Evolutionary conservation across 2,888 invertebrate species (phyloP).

Genomic region (Eupsilia transversa): DNA sequence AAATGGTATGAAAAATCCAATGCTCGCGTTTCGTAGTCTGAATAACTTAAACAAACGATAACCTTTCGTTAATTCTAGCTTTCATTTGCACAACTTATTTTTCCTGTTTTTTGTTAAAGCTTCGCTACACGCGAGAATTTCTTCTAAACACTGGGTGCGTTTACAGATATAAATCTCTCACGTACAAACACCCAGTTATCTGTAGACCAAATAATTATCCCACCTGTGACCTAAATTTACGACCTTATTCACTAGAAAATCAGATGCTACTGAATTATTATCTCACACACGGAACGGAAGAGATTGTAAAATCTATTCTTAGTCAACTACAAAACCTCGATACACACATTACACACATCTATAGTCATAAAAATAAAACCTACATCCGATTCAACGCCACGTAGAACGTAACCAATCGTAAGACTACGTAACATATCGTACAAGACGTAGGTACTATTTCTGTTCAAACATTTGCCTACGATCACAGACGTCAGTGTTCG

Average conservation of each 20-base stretch:
- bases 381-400: constrained; percentile 35
- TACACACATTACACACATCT: constrained; percentile 13
- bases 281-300: constrained; percentile 29
- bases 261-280: constrained; percentile 25
- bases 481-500: constrained; percentile 28
- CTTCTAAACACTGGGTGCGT: constrained; percentile 36
- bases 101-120: constrained; percentile 21
- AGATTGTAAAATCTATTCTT: constrained; percentile 35
- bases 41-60: constrained; percentile 37
- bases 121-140: constrained; percentile 4
- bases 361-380: constrained; percentile 37
- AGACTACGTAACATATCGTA: constrained; percentile 45
- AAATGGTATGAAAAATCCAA: neutral
- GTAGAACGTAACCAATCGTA: constrained; percentile 49
- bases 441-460: constrained; percentile 54
- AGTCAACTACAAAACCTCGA: constrained; percentile 22
- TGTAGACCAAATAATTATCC: constrained; percentile 31
- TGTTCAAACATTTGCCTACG: constrained; percentile 45
- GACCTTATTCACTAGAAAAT: constrained; percentile 18
- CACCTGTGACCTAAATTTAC: constrained; percentile 47
- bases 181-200: constrained; percentile 24
- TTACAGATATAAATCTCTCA: constrained; percentile 43
- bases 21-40: constrained; percentile 3
- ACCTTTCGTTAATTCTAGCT: constrained; percentile 27
- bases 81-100: constrained; percentile 3